phyloP scores from a whole-genome alignment of 2,797 vertebrate species.

The Graptemys geographica region DNA sequence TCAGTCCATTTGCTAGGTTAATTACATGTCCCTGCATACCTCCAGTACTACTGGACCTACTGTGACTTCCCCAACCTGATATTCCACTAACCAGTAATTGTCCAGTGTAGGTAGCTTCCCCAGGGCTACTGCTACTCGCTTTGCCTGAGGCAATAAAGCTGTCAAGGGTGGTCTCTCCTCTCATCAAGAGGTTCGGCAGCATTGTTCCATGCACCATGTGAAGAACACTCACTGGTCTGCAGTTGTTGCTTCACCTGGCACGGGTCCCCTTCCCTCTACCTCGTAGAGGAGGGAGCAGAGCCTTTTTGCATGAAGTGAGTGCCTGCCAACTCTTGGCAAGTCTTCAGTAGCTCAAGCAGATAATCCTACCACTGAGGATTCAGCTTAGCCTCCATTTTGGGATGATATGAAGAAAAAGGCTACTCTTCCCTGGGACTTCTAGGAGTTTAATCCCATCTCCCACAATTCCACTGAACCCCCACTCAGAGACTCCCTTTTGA shows the following conservation, averaged over 20 bases:
- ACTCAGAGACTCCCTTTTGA: background rate
- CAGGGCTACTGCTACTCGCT: background rate
- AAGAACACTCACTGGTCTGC: background rate
- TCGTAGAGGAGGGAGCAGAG: background rate
- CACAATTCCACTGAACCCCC: background rate
- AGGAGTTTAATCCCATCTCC: accelerated
- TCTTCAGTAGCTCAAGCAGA: background rate
- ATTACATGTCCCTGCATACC: background rate
- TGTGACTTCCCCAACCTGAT: background rate
- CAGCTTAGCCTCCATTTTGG: accelerated
- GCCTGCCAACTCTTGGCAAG: background rate
- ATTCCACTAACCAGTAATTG: background rate
- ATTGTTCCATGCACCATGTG: accelerated
- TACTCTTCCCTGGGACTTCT: too few relatives aligned
- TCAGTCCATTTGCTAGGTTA: background rate
- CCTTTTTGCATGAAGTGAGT: too few relatives aligned
- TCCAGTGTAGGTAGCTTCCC: background rate
- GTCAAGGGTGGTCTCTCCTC: background rate
- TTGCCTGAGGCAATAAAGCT: accelerated
- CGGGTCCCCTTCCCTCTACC: background rate
- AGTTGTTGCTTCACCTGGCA: background rate
- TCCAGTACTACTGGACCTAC: background rate
- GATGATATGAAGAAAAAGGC: background rate
- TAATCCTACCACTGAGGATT: background rate
- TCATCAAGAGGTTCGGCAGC: background rate